A percentile compares a stretch with the other conserved stretches of the same genome.
Evolutionary conservation across 1,140 invertebrate genomes (phyloP).

Genomic region (Rhysida immarginata): DNA sequence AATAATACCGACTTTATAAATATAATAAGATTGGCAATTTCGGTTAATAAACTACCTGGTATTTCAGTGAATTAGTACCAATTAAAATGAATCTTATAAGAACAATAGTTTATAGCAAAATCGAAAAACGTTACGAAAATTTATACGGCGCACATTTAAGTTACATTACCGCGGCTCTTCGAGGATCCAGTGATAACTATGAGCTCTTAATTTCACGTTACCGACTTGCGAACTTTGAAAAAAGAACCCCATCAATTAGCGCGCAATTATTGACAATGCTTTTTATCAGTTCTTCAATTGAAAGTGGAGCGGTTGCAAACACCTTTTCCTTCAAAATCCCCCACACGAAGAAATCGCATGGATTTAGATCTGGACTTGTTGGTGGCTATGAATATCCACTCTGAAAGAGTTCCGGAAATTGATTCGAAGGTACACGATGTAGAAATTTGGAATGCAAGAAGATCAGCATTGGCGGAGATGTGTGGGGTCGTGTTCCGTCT

Average conservation of each 20-base stretch:
- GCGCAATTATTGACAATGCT: not conserved
- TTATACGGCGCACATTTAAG: no score
- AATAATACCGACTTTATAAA: no score
- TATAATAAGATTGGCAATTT: no score
- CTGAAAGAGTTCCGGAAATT: not conserved
- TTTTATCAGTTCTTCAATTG: not conserved
- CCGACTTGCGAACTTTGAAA: not conserved
- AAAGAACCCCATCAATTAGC: not conserved
- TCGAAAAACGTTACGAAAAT: no score
- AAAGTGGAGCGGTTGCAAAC: not conserved
- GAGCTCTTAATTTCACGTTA: not conserved
- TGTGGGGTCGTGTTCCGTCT: no score
- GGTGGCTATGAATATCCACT: slow-evolving; percentile 7
- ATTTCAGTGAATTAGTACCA: no score
- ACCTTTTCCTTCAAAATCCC: slow-evolving; percentile 8
- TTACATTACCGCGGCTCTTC: not conserved
- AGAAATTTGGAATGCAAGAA: not conserved
- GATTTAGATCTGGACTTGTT: slow-evolving; percentile 10
- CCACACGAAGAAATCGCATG: slow-evolving; percentile 11
- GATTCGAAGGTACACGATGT: not conserved
- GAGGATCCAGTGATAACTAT: not conserved
- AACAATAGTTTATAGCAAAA: no score
- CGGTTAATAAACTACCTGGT: no score
- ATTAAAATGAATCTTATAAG: no score
- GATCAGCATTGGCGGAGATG: not conserved